Evolutionary conservation across 2,113 vertebrate species (phyloP), one percentile per base, ranked within the genome.

Genomic region (Aplodontia rufa): DNA sequence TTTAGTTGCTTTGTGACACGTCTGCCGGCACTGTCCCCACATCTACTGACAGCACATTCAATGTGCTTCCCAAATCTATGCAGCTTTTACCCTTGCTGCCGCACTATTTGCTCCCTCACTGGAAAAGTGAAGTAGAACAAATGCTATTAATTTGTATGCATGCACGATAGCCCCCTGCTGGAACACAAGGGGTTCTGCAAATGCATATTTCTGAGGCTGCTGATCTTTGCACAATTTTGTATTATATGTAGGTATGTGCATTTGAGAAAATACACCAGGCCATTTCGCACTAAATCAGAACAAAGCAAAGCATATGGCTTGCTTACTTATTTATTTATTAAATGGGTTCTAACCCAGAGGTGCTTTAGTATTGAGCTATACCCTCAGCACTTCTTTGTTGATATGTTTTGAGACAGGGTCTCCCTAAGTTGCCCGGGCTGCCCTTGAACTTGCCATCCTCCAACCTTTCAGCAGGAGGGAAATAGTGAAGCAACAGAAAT

Each of bases 141-240:
- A 92, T 1, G 47, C 78, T 51, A n/a, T 88, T 92, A 82, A 95
- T 96, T 84, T 87, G 95, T 95, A 93, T 86, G 94, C 42, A 93
- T 84, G 82, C 93, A 78, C 37, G 93, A 84, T 51, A 90, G 97
- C 96, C 97, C 97, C 96, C 97, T 97, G 95, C 97, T 98, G 97
- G 97, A 95, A 64, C 20, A 68, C 32, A 28, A 32, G 0, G 45
- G 78, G 51, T 35, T 80, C 82, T 97, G 89, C 96, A 96, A 55
- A 94, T n/a, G 86, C 45, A 16, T 60, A 32, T 83, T 11, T 13
- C 75, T 22, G 45, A 2, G 3, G 64, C 24, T 81, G 84, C 83
- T 84, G 72, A 87, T 95, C 81, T 55, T 16, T 40, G 28, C 35
- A 83, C 35, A 58, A 4, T 6, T 14, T 45, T 47, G 40, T 55